phyloP scores from a whole-genome alignment of 2,888 invertebrate genomes.

The Myopa testacea region DNA sequence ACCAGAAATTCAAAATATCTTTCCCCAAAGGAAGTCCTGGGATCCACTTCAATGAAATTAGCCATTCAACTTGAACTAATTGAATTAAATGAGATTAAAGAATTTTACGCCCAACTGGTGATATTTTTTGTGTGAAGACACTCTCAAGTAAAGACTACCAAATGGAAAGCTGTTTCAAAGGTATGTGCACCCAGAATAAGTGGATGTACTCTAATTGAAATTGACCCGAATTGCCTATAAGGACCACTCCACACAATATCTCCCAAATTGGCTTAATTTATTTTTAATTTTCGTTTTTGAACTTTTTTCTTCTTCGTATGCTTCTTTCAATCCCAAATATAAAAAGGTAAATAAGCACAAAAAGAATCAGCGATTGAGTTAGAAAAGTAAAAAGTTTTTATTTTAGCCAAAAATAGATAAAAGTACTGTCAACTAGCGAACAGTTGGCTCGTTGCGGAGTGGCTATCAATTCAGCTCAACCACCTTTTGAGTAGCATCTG shows the following conservation, averaged over 20 bases:
- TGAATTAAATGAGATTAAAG: constrained; percentile 68
- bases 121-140: constrained; percentile 42
- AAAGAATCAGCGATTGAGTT: too few species aligned
- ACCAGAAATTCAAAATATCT: too few species aligned
- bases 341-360: too few species aligned
- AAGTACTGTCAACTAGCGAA: too few species aligned
- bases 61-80: constrained; percentile 66
- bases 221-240: constrained; percentile 50
- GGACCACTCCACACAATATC: constrained; percentile 32
- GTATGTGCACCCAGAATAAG: constrained; percentile 49
- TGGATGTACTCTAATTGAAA: constrained; percentile 50
- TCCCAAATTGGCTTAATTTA: constrained; percentile 66
- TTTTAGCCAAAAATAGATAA: too few species aligned
- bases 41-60: constrained; percentile 50
- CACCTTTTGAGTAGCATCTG: too few species aligned
- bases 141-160: constrained; percentile 46
- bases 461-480: too few species aligned
- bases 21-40: too few species aligned
- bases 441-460: too few species aligned
- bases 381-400: too few species aligned
- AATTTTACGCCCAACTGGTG: constrained; percentile 60
- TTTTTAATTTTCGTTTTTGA: constrained; percentile 61
- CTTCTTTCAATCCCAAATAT: too few species aligned
- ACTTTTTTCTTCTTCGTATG: too few species aligned
- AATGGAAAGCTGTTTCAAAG: constrained; percentile 56